Evolutionary conservation across 2,888 invertebrate genomes (phyloP).

Genomic region (Tetheella fluctuosa): DNA sequence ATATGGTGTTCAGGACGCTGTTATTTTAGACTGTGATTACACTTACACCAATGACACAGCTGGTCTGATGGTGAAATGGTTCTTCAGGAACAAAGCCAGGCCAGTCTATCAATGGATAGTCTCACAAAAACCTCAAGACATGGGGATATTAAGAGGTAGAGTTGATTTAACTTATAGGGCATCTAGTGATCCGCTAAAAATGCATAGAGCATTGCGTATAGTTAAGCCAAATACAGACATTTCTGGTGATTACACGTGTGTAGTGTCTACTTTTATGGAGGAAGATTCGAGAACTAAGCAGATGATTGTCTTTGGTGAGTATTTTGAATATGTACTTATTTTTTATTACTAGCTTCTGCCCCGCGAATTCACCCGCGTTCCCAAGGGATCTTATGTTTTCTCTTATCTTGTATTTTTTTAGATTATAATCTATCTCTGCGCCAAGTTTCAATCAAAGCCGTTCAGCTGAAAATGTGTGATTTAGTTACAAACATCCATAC

Average conservation of each 20-base stretch:
- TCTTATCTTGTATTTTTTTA: too few relatives aligned
- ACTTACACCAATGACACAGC: constrained; percentile 85
- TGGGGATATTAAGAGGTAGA: constrained; percentile 81
- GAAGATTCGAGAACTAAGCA: constrained; percentile 87
- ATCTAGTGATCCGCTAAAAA: constrained; percentile 86
- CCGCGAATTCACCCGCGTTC: too few relatives aligned
- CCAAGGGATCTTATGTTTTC: too few relatives aligned
- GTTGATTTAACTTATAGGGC: constrained; percentile 87
- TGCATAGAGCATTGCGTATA: constrained; percentile 89
- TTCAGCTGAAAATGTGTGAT: too few relatives aligned
- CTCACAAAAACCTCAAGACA: constrained; percentile 86
- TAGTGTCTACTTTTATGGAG: constrained; percentile 88
- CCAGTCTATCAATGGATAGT: constrained; percentile 92
- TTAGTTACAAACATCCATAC: too few relatives aligned
- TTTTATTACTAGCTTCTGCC: too few relatives aligned
- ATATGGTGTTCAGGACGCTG: constrained; percentile 85
- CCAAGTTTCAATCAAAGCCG: too few relatives aligned
- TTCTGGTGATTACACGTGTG: constrained; percentile 89
- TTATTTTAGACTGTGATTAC: constrained; percentile 90
- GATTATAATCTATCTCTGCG: too few relatives aligned
- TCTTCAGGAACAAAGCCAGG: constrained; percentile 86
- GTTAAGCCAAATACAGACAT: constrained; percentile 88
- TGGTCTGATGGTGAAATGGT: constrained; percentile 91
- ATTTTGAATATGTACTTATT: background rate
- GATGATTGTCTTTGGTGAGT: constrained; percentile 88